A percentile compares a stretch with the other conserved stretches of the same genome.
Evolutionary conservation across 2,888 invertebrate genomes (phyloP).

Genomic region (Ommatoiulus sabulosus): DNA sequence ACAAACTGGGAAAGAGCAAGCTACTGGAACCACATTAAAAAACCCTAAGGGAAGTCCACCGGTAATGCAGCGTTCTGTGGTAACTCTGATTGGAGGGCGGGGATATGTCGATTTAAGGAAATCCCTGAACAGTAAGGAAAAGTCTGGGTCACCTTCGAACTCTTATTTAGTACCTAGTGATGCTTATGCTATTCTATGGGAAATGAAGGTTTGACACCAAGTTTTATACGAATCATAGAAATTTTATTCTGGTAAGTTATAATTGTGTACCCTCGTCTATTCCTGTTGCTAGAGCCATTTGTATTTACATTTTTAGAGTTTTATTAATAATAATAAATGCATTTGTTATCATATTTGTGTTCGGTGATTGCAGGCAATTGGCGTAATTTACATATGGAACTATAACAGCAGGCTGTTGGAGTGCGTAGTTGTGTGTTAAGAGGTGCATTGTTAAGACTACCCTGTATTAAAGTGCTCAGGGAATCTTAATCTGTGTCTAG

Average conservation of each 20-base stretch:
- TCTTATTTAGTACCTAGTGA: conserved; percentile 81
- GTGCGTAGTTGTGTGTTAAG: too few species aligned
- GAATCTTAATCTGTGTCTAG: not conserved
- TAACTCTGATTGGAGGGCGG: conserved; percentile 87
- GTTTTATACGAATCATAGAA: not conserved
- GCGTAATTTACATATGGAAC: not conserved
- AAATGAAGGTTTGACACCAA: conserved; percentile 74
- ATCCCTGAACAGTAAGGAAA: conserved; percentile 67
- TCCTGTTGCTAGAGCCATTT: conserved; percentile 36
- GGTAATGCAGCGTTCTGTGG: conserved; percentile 72
- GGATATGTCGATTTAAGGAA: conserved; percentile 83
- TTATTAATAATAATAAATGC: conserved; percentile 17
- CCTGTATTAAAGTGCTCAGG: not conserved
- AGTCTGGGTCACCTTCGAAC: conserved; percentile 64
- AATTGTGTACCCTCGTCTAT: conserved; percentile 18
- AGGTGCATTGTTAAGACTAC: not conserved
- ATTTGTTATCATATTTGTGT: conserved; percentile 29
- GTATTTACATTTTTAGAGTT: conserved; percentile 33
- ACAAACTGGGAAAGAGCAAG: conserved; percentile 56
- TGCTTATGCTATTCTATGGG: conserved; percentile 92
- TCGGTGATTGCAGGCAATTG: conserved; percentile 8
- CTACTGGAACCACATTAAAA: conserved; percentile 54
- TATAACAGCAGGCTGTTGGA: not conserved
- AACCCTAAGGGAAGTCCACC: not conserved
- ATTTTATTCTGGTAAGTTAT: conserved; percentile 36